These are phyloP conservation scores for Siniperca chuatsi DNA, from an alignment of 2,113 vertebrate species.

Conservation along the genomic window DNA sequence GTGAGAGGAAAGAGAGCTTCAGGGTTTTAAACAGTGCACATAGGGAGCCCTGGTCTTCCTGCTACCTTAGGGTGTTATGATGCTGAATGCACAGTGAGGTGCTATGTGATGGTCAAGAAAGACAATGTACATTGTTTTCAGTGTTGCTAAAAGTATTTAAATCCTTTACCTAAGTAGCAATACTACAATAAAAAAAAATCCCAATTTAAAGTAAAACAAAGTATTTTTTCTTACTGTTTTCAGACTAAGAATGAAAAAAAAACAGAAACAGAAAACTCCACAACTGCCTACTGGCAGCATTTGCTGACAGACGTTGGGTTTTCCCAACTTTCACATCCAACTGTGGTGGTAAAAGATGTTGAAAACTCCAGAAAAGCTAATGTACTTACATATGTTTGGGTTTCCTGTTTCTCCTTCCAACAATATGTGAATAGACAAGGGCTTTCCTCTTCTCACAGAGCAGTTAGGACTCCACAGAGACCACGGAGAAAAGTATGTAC, in stretches of 20 bases:
- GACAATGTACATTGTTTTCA: conserved; percentile 2
- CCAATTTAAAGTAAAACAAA: not conserved
- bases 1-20: conserved; percentile 21
- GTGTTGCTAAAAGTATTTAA: not conserved
- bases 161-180: not conserved
- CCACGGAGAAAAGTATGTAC: conserved; percentile 21
- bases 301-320: conserved; percentile 1
- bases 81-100: not conserved
- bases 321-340: not conserved
- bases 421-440: conserved; percentile 31
- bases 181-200: not conserved
- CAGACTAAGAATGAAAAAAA: not conserved
- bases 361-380: conserved; percentile 7
- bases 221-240: not conserved
- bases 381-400: conserved; percentile 2
- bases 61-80: conserved; percentile 3
- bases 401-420: conserved; percentile 47
- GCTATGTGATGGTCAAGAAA: not conserved
- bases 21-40: conserved; percentile 27
- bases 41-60: conserved; percentile 13
- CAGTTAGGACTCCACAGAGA: conserved; percentile 28
- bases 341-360: not conserved
- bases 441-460: conserved; percentile 40
- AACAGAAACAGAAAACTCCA: not conserved
- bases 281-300: not conserved